Evolutionary conservation across 2,888 invertebrate species (phyloP).

Genomic region (Cylloceria caligata): DNA sequence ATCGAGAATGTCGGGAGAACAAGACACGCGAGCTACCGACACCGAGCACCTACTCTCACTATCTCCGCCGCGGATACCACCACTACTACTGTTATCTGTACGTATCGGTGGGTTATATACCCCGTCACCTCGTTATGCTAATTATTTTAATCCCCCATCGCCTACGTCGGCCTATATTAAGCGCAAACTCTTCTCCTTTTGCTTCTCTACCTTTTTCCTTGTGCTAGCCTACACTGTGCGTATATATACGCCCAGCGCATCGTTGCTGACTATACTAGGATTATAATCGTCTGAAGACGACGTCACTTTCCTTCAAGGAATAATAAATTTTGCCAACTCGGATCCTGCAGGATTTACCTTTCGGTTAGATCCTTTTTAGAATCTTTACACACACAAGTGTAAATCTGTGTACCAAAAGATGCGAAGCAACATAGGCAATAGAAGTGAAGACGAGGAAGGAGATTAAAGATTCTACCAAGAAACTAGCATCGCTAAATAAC

Average conservation of each 20-base stretch:
- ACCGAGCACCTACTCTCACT: slow-evolving; percentile 22
- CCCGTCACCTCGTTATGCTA: slow-evolving; percentile 82
- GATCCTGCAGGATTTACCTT: slow-evolving; percentile 69
- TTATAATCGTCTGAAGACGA: slow-evolving; percentile 46
- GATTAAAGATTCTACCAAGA: neutral
- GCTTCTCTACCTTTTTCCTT: slow-evolving; percentile 43
- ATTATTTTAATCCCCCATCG: slow-evolving; percentile 80
- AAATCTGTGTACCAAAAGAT: no score
- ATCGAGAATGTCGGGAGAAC: slow-evolving; percentile 50
- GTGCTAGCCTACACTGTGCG: neutral
- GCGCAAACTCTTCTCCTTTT: slow-evolving; percentile 60
- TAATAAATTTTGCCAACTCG: slow-evolving; percentile 74
- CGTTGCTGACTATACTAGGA: no score
- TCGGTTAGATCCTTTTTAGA: neutral
- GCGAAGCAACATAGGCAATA: no score
- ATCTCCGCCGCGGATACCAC: neutral
- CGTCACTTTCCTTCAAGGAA: slow-evolving; percentile 59
- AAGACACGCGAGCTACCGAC: slow-evolving; percentile 55
- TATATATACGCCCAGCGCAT: no score
- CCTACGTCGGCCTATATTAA: slow-evolving; percentile 72
- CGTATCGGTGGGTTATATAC: slow-evolving; percentile 49
- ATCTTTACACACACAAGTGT: no score
- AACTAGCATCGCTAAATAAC: no score
- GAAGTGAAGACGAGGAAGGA: no score
- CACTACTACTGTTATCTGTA: neutral